These are phyloP conservation scores for Baronia brevicornis DNA, from an alignment of 2,888 invertebrate species.

Conservation along the genomic window DNA sequence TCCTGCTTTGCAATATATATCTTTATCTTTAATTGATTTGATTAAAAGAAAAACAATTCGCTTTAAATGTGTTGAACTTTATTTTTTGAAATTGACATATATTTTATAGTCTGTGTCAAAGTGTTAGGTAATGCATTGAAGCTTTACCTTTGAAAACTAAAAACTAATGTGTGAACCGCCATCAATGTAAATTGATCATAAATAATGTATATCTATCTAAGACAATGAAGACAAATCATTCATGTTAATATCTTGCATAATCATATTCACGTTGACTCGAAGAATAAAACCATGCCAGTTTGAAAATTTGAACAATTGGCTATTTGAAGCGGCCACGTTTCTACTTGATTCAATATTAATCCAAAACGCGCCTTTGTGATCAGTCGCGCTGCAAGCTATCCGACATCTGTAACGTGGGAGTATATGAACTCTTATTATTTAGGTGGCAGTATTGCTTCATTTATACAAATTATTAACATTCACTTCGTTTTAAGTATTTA, in stretches of 20 bases:
- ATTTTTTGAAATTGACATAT: no score
- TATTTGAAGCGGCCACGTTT: slow-evolving; percentile 17
- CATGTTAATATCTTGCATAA: slow-evolving; percentile 9
- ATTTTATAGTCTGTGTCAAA: no score
- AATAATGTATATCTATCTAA: slow-evolving; percentile 7
- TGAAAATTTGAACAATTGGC: slow-evolving; percentile 13
- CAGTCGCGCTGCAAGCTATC: slow-evolving; percentile 25
- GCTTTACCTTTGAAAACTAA: neutral
- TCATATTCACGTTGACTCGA: neutral
- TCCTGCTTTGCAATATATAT: no score
- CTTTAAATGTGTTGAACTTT: no score
- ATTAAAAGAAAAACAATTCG: no score
- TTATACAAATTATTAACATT: neutral
- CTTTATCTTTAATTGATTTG: no score
- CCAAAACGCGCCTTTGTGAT: slow-evolving; percentile 35
- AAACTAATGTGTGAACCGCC: no score
- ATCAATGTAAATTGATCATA: slow-evolving; percentile 4
- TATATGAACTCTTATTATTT: slow-evolving; percentile 17
- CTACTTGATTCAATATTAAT: slow-evolving; percentile 29
- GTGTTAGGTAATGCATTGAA: no score
- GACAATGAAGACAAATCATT: slow-evolving; percentile 5
- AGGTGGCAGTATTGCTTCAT: slow-evolving; percentile 8
- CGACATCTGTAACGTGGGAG: slow-evolving; percentile 35
- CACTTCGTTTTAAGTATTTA: neutral
- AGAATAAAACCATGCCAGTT: slow-evolving; percentile 1